Base-by-base conservation (phyloP, 2,113 vertebrate species). In the Catharus bicknelli region DNA sequence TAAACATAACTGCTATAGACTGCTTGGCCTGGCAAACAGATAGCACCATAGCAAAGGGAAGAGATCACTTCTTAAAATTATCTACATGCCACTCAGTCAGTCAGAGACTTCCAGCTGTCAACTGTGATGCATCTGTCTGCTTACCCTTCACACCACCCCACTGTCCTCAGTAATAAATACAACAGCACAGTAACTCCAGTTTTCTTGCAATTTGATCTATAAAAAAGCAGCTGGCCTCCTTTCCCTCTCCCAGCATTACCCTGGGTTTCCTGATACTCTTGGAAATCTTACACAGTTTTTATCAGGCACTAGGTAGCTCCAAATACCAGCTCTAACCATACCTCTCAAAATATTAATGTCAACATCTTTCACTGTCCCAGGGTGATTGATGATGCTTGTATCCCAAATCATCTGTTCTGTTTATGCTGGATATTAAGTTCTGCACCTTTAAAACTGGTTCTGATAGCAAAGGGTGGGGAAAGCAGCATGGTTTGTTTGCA, bases 231-330 rank as follows among this genome's bases (percentile, higher is more conserved):
- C 43, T 82, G 62, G 38, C 32, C 83, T 79, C 75, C 83, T 32
- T 75, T 78, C 45, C 69, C 77, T 87, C 70, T 91, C 61, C 92
- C 48, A 80, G 29, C 16, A 26, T 62, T 42, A 38, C 66, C 38
- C 23, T 62, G 38, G 30, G 48, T 62, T 94, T 95, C 82, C 92
- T 88, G 50, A 94, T 62, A 76, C 69, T 90, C 85, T 85, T 86
- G 81, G 91, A 96, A 86, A 84, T 38, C 58, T 78, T 83, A 93
- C 21, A 72, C 17, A 48, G 69, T 34, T 86, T 90, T 96, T 50
- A 95, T 90, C 88, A 79, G 38, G 72, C 68, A 78, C 11, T 13
- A 55, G 50, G 50, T 51, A 81, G 53, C 58, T 82, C 59, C 32
- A 66, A 94, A 93, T 58, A 88, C 8, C 16, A 90, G 64, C 43